These are phyloP conservation scores for Lithosia quadra DNA, from an alignment of 2,888 invertebrate species.

Conservation along the genomic window DNA sequence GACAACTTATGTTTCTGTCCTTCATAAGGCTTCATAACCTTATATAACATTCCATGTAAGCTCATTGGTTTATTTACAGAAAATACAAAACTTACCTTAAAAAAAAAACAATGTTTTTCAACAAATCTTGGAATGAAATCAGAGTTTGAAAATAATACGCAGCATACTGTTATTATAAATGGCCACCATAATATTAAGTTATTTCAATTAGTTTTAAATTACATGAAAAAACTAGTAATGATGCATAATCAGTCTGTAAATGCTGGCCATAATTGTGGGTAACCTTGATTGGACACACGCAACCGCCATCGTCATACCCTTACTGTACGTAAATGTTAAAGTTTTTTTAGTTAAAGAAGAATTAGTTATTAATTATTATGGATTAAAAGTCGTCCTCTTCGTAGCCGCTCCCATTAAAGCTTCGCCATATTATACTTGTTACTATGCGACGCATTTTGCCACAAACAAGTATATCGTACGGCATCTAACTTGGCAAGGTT, in stretches of 20 bases:
- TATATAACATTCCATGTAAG: background rate
- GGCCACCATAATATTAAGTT: conserved; percentile 2
- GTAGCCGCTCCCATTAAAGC: too few relatives aligned
- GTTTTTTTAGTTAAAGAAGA: background rate
- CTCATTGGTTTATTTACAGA: background rate
- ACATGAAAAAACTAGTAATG: conserved; percentile 27
- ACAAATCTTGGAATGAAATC: background rate
- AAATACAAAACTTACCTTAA: background rate
- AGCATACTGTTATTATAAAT: background rate
- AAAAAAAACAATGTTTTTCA: background rate
- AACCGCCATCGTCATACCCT: background rate
- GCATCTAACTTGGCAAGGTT: too few relatives aligned
- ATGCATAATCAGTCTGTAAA: conserved; percentile 19
- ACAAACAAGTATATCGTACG: too few relatives aligned
- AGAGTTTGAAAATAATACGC: background rate
- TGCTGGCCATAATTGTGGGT: conserved; percentile 7
- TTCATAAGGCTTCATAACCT: background rate
- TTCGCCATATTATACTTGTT: too few relatives aligned
- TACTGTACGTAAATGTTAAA: background rate
- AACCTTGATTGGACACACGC: conserved; percentile 36
- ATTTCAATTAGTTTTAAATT: conserved; percentile 49
- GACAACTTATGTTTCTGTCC: too few relatives aligned
- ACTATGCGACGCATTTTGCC: too few relatives aligned
- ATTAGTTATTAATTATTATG: background rate
- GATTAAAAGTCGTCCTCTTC: background rate